Evolutionary conservation across 2,888 invertebrate genomes (phyloP), one percentile per base, ranked within the genome.

Genomic region (Drosophila kanekoi): DNA sequence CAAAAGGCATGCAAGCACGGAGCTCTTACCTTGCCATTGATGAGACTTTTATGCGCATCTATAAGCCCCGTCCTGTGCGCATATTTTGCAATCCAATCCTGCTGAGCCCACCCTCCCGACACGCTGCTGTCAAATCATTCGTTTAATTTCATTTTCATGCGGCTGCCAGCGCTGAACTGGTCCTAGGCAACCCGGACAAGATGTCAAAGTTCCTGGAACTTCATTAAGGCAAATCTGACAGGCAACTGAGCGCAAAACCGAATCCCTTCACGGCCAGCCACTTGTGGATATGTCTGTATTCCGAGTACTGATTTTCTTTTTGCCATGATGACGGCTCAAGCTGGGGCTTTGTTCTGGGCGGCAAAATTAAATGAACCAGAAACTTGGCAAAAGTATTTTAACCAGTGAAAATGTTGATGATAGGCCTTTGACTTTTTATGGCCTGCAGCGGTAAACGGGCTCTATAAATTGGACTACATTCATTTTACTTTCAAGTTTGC

Each of bases 141-240:
- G 54, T 59, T 74, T 62, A 71, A 75, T 79, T 84, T 79, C 56
- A 85, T 68, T 82, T 81, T 64, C 71, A 45, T 58, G 72, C 54
- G 54, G 52, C 51, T 43, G 59, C 56, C 65, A 73, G 48, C 62
- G 62, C 77, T 70, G 65, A 49, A 57, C 52, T 44, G 44, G 45
- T 52, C 51, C 45, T 18, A 32, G 41, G 35, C 47, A 20, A 37
- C 56, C 47, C 32, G 49, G 45, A 64, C 49, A 65, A 49, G 56
- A 65, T 63, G 84, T 81, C 87, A 74, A 81, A 86, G 81, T 83
- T 83, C 49, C 65, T 62, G 70, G 58, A 83, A 83, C 86, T 86
- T 83, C 71, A 86, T 86, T 86, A 81, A 64, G 67, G 48, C 74
- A 77, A 83, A 86, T 79, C 87, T 65, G 81, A 82, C 78, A 76